Percentiles rank a stretch among this genome's conserved stretches.
Conservation (phyloP, 2,888 invertebrate species). For the Tethea ocularis region DNA sequence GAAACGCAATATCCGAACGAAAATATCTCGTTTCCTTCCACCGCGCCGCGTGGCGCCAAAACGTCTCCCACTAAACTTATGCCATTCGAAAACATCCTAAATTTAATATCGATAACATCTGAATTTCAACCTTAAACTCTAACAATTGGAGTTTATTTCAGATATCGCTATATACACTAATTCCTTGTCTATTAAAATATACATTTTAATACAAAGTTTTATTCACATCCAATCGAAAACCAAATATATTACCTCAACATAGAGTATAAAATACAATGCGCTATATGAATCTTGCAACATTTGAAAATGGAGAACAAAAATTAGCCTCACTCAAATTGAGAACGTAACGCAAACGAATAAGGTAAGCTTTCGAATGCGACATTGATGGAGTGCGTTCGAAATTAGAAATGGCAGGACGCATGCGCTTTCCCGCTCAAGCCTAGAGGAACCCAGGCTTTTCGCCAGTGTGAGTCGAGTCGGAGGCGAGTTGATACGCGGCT, state of each 20-base stretch:
- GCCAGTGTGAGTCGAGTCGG: neutral
- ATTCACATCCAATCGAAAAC: constrained; percentile 3
- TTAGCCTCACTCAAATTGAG: constrained; percentile 8
- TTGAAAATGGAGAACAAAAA: constrained; percentile 7
- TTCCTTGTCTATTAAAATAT: neutral
- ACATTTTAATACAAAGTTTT: neutral
- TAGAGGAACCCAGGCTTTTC: neutral
- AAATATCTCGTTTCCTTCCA: constrained; percentile 2
- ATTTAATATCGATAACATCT: neutral
- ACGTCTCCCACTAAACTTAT: neutral
- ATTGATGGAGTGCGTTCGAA: constrained; percentile 32
- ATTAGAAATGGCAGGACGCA: constrained; percentile 30
- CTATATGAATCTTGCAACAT: constrained; percentile 1
- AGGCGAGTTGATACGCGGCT: neutral
- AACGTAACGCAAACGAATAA: constrained; percentile 10
- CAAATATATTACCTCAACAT: neutral
- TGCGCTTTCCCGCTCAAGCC: neutral
- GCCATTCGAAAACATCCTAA: neutral
- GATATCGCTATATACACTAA: neutral
- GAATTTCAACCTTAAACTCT: neutral
- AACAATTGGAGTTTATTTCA: neutral
- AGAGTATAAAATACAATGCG: constrained; percentile 13
- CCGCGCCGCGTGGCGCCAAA: constrained; percentile 1
- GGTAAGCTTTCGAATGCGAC: constrained; percentile 18
- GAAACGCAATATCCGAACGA: neutral